Conservation (phyloP, 1,140 invertebrate species). For the Venustaconcha ellipsiformis region DNA sequence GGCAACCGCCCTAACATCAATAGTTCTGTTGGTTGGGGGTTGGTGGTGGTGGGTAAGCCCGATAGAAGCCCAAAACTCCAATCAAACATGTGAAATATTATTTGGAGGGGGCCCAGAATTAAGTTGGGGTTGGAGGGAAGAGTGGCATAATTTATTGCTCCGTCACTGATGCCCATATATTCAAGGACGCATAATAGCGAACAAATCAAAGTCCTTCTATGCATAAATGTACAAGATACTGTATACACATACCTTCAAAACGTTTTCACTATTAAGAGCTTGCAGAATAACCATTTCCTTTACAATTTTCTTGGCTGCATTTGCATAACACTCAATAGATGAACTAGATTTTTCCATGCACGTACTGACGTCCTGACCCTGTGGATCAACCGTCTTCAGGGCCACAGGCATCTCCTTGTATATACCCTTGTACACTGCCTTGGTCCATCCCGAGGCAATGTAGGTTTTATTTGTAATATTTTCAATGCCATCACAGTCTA, state of each 20-base stretch:
- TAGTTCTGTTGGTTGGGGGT: no score
- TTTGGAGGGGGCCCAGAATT: no score
- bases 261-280: constrained; percentile 57
- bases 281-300: constrained; percentile 66
- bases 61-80: no score
- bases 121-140: no score
- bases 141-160: no score
- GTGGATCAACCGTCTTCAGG: constrained; percentile 69
- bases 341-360: constrained; percentile 58
- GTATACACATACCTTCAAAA: constrained; percentile 59
- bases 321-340: constrained; percentile 62
- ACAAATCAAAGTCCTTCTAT: no score
- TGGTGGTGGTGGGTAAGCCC: no score
- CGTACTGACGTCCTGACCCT: constrained; percentile 66
- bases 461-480: constrained; percentile 49
- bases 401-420: constrained; percentile 62
- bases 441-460: constrained; percentile 71
- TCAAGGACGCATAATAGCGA: no score
- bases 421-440: constrained; percentile 68
- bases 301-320: constrained; percentile 68
- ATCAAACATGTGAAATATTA: no score
- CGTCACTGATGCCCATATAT: no score
- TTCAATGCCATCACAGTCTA: constrained; percentile 55
- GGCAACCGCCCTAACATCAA: no score
- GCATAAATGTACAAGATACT: neutral